Percentiles rank a stretch among this genome's conserved stretches.
phyloP scores from a whole-genome alignment of 2,797 vertebrate species.

The Xerus rutilus region DNA sequence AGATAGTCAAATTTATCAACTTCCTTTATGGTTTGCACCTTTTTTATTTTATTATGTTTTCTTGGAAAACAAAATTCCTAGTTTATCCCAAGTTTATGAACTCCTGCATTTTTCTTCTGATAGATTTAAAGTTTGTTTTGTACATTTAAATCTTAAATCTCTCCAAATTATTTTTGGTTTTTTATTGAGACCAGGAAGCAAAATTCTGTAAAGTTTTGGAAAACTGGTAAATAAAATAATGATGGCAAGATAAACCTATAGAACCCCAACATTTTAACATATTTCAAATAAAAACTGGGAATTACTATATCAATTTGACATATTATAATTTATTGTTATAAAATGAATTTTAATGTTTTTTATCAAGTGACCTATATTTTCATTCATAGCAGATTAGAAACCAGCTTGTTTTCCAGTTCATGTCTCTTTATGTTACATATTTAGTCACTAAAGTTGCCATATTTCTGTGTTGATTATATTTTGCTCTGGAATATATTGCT shows the following conservation, averaged over 20 bases:
- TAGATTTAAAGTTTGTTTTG: not conserved
- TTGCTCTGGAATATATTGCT: not conserved
- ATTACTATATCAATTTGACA: not conserved
- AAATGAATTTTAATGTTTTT: not conserved
- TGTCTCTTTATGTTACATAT: constrained; percentile 5
- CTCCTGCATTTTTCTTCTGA: not conserved
- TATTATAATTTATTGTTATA: constrained; percentile 32
- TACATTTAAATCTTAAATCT: not conserved
- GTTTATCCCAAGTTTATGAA: not conserved
- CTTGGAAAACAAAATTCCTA: not conserved
- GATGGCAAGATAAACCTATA: not conserved
- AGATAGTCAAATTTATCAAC: no score
- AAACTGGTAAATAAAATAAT: not conserved
- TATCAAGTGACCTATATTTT: not conserved
- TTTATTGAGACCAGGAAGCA: not conserved
- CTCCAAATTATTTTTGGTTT: not conserved
- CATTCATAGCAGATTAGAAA: constrained; percentile 10
- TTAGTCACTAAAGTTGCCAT: not conserved
- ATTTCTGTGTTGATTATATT: not conserved
- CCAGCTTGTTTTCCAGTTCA: not conserved
- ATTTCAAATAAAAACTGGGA: no score
- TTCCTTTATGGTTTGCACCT: no score
- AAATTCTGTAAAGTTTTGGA: not conserved
- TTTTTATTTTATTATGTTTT: not conserved
- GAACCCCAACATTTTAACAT: not conserved